phyloP scores from a whole-genome alignment of 30 jellyfish, hydroid and myxozoan genomes.

The Mastigias papua region DNA sequence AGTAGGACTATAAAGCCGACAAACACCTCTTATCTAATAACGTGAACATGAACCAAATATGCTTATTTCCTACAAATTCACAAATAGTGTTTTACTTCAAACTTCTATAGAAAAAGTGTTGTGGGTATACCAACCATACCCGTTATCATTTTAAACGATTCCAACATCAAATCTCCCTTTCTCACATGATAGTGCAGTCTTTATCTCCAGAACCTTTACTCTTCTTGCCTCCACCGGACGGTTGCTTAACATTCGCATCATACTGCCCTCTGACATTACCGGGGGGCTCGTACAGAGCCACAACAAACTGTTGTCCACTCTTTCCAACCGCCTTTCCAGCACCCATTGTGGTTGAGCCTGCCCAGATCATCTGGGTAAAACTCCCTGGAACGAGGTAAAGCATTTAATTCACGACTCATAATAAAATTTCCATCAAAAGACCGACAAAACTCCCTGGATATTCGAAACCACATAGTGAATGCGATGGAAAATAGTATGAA shows the following conservation, averaged over 20 bases:
- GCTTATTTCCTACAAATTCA: too few relatives aligned
- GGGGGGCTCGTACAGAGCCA: constrained; percentile 94
- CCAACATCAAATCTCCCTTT: not conserved
- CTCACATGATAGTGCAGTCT: constrained; percentile 63
- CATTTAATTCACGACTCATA: too few relatives aligned
- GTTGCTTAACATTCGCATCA: constrained; percentile 76
- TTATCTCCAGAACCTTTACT: constrained; percentile 63
- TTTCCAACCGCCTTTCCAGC: constrained; percentile 96
- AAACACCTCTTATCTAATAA: too few relatives aligned
- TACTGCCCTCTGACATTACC: constrained; percentile 95
- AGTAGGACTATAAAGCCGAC: too few relatives aligned
- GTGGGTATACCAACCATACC: not conserved
- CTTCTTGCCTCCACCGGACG: constrained; percentile 73
- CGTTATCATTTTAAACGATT: not conserved
- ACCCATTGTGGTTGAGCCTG: constrained; percentile 81
- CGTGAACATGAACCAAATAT: too few relatives aligned
- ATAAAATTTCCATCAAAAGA: too few relatives aligned
- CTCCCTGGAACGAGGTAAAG: constrained; percentile 90
- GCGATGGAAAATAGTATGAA: too few relatives aligned
- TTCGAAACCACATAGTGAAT: too few relatives aligned
- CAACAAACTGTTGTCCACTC: constrained; percentile 93
- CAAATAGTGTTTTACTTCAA: too few relatives aligned
- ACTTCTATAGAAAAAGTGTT: too few relatives aligned
- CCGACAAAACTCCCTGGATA: too few relatives aligned
- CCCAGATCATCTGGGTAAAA: constrained; percentile 96